phyloP scores from a whole-genome alignment of 1,140 invertebrate genomes.

The Platyura marginata region DNA sequence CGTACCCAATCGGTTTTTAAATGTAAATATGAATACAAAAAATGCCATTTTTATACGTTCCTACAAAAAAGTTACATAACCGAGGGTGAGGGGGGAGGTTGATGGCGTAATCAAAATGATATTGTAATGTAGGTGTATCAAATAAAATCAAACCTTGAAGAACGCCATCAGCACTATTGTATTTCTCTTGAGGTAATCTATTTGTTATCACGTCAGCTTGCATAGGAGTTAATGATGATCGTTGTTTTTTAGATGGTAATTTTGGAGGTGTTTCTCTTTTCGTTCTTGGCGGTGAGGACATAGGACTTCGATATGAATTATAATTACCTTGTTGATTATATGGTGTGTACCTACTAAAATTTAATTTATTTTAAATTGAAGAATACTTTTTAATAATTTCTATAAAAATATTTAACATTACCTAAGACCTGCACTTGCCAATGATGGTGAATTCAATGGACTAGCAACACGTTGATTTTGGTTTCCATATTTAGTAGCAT shows the following conservation, averaged over 20 bases:
- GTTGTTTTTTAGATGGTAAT: conserved; percentile 45
- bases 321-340: not conserved
- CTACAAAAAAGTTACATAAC: no score
- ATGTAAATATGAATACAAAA: no score
- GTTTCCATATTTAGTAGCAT: conserved; percentile 23
- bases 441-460: conserved; percentile 18
- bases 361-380: not conserved
- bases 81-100: no score
- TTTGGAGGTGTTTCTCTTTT: conserved; percentile 35
- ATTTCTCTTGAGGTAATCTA: conserved; percentile 16
- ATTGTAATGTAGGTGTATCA: no score
- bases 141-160: conserved; percentile 25
- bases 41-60: no score
- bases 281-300: conserved; percentile 30
- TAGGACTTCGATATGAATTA: conserved; percentile 14
- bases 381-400: no score
- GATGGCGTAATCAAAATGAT: no score
- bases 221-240: conserved; percentile 42
- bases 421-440: conserved; percentile 11
- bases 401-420: no score
- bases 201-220: conserved; percentile 12
- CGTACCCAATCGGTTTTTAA: no score
- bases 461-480: conserved; percentile 18
- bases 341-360: not conserved
- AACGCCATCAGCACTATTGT: conserved; percentile 29